Base-by-base conservation (phyloP, 2,888 invertebrate genomes). In the Eulithis prunata region DNA sequence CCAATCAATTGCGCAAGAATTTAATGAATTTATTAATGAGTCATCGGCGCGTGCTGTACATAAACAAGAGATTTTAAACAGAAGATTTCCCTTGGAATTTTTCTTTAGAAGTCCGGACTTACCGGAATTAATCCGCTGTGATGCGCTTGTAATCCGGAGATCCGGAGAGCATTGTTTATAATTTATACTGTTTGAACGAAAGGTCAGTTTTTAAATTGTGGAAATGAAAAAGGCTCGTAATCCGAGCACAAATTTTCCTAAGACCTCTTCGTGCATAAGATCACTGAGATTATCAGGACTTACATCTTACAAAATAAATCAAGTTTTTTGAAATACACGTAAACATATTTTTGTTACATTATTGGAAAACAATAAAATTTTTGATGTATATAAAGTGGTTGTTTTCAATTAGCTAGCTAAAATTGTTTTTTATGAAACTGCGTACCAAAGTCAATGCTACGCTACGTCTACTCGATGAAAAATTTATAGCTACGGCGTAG, bases 81-180 rank as follows among this genome's bases (percentile, higher is more conserved):
- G 66, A 69, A 65, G 41, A 57, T 36, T 51, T 54, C 41, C 53
- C 59, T 62, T 28, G 51, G 55, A 67, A 43, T 70, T 70, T 67
- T 63, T 68, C 58, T 62, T 62, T 14, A 57, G 41, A 55, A 21
- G 56, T 52, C 53, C 41, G 46, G 8, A 43, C 62, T 67, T 43
- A 59, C 43, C 45, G 4, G 58, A 58, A 61, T 64, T 67, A 70
- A 72, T 72, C 72, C 66, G 49, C 47, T 52, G 55, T 68, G 52
- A 69, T 56, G 51, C 64, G 51, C 54, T 38, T 14, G 49, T 68
- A 65, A 70, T 71, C 71, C 64, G 41, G 41, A 55, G 43, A 62
- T 66, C 62, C 57, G 53, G 49, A 53, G 7, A 43, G 10, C 47
- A 63, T 53, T 63, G 56, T 67, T 64, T 67, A 60, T 65, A 59